Percentiles rank a stretch among this genome's conserved stretches.
Evolutionary conservation across 2,888 invertebrate genomes (phyloP).

Genomic region (Apodemia mormo): DNA sequence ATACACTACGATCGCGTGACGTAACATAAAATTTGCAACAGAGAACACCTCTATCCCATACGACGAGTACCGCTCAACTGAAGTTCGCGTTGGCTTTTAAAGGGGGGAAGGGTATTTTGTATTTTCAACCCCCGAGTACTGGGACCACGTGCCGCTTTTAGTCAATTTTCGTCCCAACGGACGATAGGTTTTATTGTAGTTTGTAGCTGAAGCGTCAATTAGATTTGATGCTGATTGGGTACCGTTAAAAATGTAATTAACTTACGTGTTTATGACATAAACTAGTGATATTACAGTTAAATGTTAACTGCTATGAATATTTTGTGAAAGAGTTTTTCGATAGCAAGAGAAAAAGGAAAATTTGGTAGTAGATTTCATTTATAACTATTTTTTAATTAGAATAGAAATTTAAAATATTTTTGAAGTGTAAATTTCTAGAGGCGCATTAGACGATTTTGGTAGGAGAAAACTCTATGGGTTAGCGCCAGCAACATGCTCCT

Average conservation of each 20-base stretch:
- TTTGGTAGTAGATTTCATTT: too few relatives aligned
- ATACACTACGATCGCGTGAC: constrained; percentile 55
- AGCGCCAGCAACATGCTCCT: too few relatives aligned
- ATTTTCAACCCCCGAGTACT: constrained; percentile 60
- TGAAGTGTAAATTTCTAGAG: too few relatives aligned
- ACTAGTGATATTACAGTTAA: neutral
- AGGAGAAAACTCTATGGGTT: too few relatives aligned
- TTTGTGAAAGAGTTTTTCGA: too few relatives aligned
- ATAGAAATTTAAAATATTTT: too few relatives aligned
- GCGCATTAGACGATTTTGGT: too few relatives aligned
- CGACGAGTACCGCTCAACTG: constrained; percentile 60
- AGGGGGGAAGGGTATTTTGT: constrained; percentile 68
- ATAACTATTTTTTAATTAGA: too few relatives aligned
- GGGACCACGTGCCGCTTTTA: constrained; percentile 69
- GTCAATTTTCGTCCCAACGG: constrained; percentile 56
- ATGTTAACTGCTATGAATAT: too few relatives aligned
- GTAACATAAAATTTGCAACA: constrained; percentile 62
- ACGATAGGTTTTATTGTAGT: constrained; percentile 11
- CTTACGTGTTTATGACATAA: neutral
- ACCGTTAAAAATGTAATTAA: constrained; percentile 8
- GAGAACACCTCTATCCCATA: constrained; percentile 50
- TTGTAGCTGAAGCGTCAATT: constrained; percentile 57
- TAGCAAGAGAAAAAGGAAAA: too few relatives aligned
- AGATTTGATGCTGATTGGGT: constrained; percentile 31
- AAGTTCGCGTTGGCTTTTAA: constrained; percentile 47